Percentiles rank a stretch among this genome's conserved stretches.
These are phyloP conservation scores for Galerucella nymphaeae DNA, from an alignment of 2,888 invertebrate genomes.

Conservation along the genomic window DNA sequence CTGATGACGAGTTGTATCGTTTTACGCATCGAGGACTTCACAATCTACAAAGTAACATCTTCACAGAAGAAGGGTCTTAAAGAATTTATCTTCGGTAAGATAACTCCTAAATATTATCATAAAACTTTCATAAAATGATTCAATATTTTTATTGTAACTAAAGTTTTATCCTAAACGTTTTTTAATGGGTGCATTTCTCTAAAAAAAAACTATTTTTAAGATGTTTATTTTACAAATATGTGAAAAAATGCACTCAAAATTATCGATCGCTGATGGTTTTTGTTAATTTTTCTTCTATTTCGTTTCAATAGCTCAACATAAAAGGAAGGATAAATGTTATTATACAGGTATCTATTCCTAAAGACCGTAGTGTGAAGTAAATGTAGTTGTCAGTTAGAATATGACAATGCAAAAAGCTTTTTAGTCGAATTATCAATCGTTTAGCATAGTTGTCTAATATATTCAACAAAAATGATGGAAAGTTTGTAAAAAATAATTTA, in stretches of 20 bases:
- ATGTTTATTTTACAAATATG: not conserved
- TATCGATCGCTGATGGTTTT: not conserved
- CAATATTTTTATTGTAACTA: not conserved
- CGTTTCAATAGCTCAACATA: constrained; percentile 67
- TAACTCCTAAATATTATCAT: not conserved
- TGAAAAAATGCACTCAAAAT: not conserved
- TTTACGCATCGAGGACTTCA: constrained; percentile 90
- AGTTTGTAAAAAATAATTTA: not conserved
- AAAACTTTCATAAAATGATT: too few relatives aligned
- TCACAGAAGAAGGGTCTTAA: constrained; percentile 80
- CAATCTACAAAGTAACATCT: constrained; percentile 84
- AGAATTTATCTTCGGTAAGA: constrained; percentile 81
- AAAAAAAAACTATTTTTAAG: not conserved
- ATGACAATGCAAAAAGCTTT: constrained; percentile 12
- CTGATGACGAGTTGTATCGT: constrained; percentile 93
- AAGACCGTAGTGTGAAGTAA: constrained; percentile 29
- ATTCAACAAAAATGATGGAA: not conserved
- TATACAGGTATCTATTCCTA: constrained; percentile 53
- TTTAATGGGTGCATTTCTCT: not conserved
- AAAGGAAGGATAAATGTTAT: constrained; percentile 67
- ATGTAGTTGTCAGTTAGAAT: constrained; percentile 22
- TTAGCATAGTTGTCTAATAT: not conserved
- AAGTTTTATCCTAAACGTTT: not conserved
- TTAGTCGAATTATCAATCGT: not conserved
- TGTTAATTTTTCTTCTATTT: constrained; percentile 45